These are phyloP conservation scores for Vanacampus margaritifer DNA, from an alignment of 2,113 vertebrate genomes.

Conservation along the genomic window DNA sequence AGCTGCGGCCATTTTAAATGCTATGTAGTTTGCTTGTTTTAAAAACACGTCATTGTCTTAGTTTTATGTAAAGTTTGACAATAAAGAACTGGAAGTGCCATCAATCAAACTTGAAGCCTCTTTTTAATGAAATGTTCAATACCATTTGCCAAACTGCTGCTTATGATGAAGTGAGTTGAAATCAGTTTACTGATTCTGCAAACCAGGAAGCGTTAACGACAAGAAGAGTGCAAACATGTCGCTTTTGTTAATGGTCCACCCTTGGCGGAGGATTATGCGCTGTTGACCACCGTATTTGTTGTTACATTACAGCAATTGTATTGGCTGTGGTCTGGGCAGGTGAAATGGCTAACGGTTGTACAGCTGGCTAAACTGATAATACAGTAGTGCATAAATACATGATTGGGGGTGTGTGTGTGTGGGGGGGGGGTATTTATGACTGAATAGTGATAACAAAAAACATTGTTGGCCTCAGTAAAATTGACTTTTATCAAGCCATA, in stretches of 20 bases:
- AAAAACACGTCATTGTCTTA: neutral
- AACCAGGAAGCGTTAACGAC: no score
- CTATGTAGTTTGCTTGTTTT: neutral
- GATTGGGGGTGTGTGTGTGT: neutral
- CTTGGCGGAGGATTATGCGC: no score
- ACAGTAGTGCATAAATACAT: constrained; percentile 20
- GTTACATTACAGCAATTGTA: neutral
- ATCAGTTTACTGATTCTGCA: neutral
- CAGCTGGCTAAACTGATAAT: constrained; percentile 32
- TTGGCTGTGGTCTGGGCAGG: neutral
- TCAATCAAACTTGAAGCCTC: neutral
- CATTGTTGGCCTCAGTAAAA: neutral
- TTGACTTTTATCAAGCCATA: neutral
- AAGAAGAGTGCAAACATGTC: no score
- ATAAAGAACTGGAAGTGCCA: neutral
- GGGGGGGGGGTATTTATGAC: neutral
- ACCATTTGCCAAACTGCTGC: neutral
- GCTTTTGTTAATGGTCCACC: no score
- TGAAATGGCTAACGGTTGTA: neutral
- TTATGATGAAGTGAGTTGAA: neutral
- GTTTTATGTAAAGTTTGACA: neutral
- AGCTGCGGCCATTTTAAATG: no score
- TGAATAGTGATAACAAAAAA: neutral
- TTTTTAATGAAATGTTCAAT: neutral
- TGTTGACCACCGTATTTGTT: no score